Evolutionary conservation across 2,113 vertebrate genomes (phyloP).

Genomic region (Holacanthus passer): DNA sequence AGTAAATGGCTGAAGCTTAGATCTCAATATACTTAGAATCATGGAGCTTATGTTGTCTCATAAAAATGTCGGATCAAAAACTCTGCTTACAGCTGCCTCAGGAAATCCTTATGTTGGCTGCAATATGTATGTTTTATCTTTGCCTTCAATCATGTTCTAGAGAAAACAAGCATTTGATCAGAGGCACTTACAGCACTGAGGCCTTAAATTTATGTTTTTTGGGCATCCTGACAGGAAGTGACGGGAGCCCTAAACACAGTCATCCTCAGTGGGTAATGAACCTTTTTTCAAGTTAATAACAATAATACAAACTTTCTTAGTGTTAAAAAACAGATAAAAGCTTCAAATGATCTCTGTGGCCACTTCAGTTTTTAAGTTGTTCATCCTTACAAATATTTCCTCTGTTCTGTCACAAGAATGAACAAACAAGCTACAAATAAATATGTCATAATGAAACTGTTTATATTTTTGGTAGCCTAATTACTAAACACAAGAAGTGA

Average conservation of each 20-base stretch:
- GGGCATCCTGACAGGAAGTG: background rate
- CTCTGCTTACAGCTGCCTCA: slow-evolving; percentile 5
- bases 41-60: slow-evolving; percentile 35
- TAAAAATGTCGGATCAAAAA: slow-evolving; percentile 54
- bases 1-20: slow-evolving; percentile 28
- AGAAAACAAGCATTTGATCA: background rate
- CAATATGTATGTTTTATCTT: slow-evolving; percentile 12
- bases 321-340: background rate
- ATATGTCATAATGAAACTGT: no score
- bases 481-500: background rate
- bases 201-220: background rate
- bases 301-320: no score
- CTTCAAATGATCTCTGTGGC: no score
- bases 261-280: no score
- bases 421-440: background rate
- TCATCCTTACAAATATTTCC: background rate
- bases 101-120: slow-evolving; percentile 25
- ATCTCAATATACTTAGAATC: slow-evolving; percentile 16
- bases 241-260: background rate
- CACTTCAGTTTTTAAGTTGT: background rate
- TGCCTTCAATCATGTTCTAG: background rate
- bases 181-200: background rate
- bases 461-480: no score
- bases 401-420: background rate
- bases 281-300: background rate